phyloP scores from a whole-genome alignment of 2,113 vertebrate genomes.

The Colius striatus region DNA sequence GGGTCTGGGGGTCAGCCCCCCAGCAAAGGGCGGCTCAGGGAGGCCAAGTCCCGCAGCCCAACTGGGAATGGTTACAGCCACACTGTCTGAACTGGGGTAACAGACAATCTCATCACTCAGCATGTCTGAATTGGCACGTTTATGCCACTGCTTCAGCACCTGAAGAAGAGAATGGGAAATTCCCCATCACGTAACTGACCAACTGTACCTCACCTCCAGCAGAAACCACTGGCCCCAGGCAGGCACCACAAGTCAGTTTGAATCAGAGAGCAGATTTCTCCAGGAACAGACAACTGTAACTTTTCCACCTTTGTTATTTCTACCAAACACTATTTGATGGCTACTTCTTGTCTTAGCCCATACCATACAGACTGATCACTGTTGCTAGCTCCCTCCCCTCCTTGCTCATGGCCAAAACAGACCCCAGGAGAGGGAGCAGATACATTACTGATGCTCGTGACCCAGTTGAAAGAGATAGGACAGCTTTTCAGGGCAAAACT shows the following conservation, averaged over 20 bases:
- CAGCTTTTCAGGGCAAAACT: neutral
- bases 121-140: rapidly evolving
- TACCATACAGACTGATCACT: too few species aligned
- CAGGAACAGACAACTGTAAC: neutral
- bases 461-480: neutral
- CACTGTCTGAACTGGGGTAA: neutral
- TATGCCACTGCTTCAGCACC: rapidly evolving
- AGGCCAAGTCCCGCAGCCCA: too few species aligned
- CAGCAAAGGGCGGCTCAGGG: too few species aligned
- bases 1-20: neutral
- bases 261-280: neutral
- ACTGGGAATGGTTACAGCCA: too few species aligned
- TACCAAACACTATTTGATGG: neutral
- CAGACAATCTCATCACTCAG: rapidly evolving
- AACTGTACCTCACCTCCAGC: neutral
- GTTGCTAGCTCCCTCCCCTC: neutral
- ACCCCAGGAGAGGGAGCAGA: neutral
- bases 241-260: neutral
- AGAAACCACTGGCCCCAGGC: neutral
- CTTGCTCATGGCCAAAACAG: neutral
- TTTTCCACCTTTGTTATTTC: neutral
- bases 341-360: neutral
- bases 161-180: neutral
- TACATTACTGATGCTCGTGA: rapidly evolving
- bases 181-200: too few species aligned